A percentile compares a stretch with the other conserved stretches of the same genome.
These are phyloP conservation scores for Argyrosomus regius DNA, from an alignment of 2,797 vertebrate species.

Conservation along the genomic window DNA sequence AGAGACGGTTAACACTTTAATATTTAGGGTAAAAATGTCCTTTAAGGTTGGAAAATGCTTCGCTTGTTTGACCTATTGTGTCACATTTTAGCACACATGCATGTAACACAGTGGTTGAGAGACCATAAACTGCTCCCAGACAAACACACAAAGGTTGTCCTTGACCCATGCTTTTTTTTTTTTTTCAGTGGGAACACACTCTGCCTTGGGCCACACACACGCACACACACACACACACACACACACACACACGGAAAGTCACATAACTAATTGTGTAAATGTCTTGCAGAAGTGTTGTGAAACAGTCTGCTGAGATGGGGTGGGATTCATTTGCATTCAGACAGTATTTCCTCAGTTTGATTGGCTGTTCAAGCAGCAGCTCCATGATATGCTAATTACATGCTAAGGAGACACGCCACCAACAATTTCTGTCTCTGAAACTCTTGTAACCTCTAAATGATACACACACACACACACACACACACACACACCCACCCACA, in stretches of 20 bases:
- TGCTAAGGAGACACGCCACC: conserved; percentile 25
- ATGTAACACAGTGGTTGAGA: conserved; percentile 23
- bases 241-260: not conserved
- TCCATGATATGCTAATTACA: conserved; percentile 64
- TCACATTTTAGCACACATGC: conserved; percentile 38
- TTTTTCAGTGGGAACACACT: conserved; percentile 45
- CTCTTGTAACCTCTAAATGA: conserved; percentile 43
- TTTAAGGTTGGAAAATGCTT: not conserved
- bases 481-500: conserved; percentile 24
- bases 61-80: conserved; percentile 40
- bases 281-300: conserved; percentile 28
- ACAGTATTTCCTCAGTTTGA: conserved; percentile 44
- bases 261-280: conserved; percentile 25
- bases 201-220: conserved; percentile 40
- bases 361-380: conserved; percentile 59
- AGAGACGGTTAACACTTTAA: not conserved
- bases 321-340: conserved; percentile 62
- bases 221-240: conserved; percentile 4
- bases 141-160: conserved; percentile 53
- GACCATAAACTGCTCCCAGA: conserved; percentile 41
- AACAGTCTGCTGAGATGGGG: conserved; percentile 1
- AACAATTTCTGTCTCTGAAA: conserved; percentile 31
- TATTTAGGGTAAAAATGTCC: not conserved
- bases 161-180: conserved; percentile 52
- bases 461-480: conserved; percentile 28